Conservation (phyloP, 2,113 vertebrate genomes). For the Salvelinus sp. region DNA sequence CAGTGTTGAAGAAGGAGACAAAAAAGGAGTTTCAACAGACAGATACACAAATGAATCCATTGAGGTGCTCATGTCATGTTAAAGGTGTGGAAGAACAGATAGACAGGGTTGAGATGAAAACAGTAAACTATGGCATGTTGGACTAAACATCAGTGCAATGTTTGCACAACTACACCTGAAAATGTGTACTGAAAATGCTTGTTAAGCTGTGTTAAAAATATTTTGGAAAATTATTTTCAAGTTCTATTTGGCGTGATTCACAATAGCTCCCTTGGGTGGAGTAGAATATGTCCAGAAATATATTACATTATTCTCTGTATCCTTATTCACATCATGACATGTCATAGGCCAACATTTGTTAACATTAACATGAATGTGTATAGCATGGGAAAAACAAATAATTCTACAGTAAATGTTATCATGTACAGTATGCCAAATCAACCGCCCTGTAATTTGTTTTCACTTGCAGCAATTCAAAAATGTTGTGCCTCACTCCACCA, state of each 20-base stretch:
- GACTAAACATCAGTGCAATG: neutral
- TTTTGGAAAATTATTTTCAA: neutral
- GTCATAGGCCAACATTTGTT: neutral
- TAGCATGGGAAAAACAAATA: neutral
- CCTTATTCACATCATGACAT: neutral
- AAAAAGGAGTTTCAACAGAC: neutral
- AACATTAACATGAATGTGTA: neutral
- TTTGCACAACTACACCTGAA: neutral
- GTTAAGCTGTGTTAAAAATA: constrained; percentile 28
- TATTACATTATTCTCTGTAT: neutral
- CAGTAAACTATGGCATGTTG: neutral
- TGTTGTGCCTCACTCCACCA: neutral
- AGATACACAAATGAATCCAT: constrained; percentile 2
- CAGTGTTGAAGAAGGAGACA: neutral
- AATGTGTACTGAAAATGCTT: constrained; percentile 2
- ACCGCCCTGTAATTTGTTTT: neutral
- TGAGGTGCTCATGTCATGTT: neutral
- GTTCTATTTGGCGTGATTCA: neutral
- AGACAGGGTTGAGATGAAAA: neutral
- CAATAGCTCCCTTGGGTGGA: neutral
- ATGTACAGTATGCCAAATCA: neutral
- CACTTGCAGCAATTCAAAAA: neutral
- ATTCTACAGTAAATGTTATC: neutral
- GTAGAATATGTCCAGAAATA: constrained; percentile 21
- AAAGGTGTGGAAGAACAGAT: constrained; percentile 4